phyloP scores from a whole-genome alignment of 2,797 vertebrate genomes.

The Semotilus atromaculatus region DNA sequence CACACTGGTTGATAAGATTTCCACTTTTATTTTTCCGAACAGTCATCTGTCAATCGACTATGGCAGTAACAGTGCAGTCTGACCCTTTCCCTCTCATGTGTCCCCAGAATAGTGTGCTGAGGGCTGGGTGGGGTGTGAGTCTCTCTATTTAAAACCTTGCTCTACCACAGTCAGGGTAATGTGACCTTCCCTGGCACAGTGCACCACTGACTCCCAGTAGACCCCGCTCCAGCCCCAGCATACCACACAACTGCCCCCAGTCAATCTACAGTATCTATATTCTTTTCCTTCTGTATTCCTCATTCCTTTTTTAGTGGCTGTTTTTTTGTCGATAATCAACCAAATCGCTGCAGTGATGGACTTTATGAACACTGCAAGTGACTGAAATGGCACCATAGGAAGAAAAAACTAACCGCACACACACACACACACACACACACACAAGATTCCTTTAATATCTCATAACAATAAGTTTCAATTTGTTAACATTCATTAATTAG shows the following conservation, averaged over 20 bases:
- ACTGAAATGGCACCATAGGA: not conserved
- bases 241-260: conserved; percentile 9
- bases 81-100: conserved; percentile 37
- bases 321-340: not conserved
- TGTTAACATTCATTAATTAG: not conserved
- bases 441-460: not conserved
- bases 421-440: not conserved
- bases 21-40: conserved; percentile 44
- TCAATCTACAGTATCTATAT: conserved; percentile 58
- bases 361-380: not conserved
- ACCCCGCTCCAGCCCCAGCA: conserved; percentile 34
- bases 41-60: conserved; percentile 38
- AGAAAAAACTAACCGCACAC: no score
- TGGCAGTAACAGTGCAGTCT: conserved; percentile 58
- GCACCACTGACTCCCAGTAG: conserved; percentile 64
- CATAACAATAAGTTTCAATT: not conserved
- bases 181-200: conserved; percentile 70
- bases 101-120: conserved; percentile 77
- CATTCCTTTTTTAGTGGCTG: not conserved
- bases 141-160: conserved; percentile 81
- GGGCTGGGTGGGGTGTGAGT: conserved; percentile 72
- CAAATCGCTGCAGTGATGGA: not conserved
- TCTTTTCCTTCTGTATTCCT: conserved; percentile 24
- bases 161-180: conserved; percentile 83
- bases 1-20: conserved; percentile 41